Evolutionary conservation across 2,888 invertebrate genomes (phyloP).

Genomic region (Margaritifera margaritifera): DNA sequence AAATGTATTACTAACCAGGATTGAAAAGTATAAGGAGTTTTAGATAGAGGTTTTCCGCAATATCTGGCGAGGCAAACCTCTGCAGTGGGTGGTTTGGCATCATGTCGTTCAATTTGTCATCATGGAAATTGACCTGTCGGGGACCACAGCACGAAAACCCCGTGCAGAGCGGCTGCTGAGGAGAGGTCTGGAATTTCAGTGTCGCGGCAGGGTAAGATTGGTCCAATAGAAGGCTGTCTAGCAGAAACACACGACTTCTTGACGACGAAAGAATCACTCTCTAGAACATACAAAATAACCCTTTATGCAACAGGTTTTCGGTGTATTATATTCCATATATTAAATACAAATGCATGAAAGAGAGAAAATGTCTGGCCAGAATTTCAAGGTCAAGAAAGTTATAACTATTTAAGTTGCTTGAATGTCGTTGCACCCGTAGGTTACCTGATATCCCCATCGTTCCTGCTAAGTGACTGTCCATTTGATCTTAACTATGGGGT

Average conservation of each 20-base stretch:
- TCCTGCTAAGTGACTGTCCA: too few species aligned
- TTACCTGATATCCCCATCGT: too few species aligned
- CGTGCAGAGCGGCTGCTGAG: too few species aligned
- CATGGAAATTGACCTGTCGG: too few species aligned
- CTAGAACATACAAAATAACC: constrained; percentile 8
- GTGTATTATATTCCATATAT: not conserved
- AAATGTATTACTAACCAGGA: constrained; percentile 2
- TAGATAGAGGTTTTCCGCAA: not conserved
- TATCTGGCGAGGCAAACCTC: not conserved
- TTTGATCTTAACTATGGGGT: too few species aligned
- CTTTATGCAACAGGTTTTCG: not conserved
- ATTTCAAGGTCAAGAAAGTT: too few species aligned
- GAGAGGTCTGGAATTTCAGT: not conserved
- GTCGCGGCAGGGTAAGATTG: not conserved
- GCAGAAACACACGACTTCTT: constrained; percentile 40
- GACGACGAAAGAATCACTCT: constrained; percentile 28
- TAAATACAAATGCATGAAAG: too few species aligned
- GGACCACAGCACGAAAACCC: too few species aligned
- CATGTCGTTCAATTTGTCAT: too few species aligned
- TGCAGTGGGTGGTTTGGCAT: not conserved
- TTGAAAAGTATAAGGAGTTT: constrained; percentile 3
- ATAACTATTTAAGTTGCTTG: too few species aligned
- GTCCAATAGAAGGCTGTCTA: constrained; percentile 39
- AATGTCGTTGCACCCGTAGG: too few species aligned
- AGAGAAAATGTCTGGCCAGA: too few species aligned